Evolutionary conservation across 1,140 invertebrate species (phyloP).

Genomic region (Charaxes varanes): DNA sequence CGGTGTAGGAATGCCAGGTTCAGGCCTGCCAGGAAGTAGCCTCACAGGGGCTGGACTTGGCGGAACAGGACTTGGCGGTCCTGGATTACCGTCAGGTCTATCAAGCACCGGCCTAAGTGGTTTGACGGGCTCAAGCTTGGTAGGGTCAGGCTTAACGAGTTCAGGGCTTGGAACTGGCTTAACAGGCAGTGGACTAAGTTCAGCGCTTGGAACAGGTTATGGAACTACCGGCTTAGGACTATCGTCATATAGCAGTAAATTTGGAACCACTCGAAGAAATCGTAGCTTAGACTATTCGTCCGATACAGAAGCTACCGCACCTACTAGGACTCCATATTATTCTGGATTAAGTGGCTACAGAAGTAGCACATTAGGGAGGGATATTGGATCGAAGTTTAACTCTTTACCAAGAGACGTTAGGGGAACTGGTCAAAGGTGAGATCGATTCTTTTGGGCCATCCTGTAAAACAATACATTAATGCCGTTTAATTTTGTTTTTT

Average conservation of each 20-base stretch:
- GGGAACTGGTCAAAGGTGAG: constrained; percentile 68
- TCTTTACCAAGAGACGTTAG: constrained; percentile 85
- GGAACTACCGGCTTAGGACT: constrained; percentile 68
- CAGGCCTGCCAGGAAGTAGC: constrained; percentile 44
- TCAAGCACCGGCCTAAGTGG: constrained; percentile 55
- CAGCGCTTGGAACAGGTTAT: constrained; percentile 71
- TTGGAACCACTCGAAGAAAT: constrained; percentile 77
- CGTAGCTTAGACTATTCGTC: constrained; percentile 92
- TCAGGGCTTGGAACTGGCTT: constrained; percentile 52
- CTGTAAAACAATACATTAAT: constrained; percentile 3
- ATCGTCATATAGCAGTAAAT: constrained; percentile 57
- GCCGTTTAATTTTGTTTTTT: constrained; percentile 6
- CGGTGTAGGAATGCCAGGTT: constrained; percentile 56
- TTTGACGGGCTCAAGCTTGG: constrained; percentile 56
- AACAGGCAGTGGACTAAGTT: constrained; percentile 46
- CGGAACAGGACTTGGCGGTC: constrained; percentile 36
- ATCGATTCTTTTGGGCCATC: not conserved
- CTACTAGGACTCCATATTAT: constrained; percentile 84
- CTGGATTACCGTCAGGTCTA: constrained; percentile 51
- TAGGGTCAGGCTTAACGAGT: constrained; percentile 52
- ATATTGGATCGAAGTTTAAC: constrained; percentile 79
- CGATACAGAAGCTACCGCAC: constrained; percentile 93
- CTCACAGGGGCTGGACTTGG: constrained; percentile 41
- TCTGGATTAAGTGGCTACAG: constrained; percentile 70
- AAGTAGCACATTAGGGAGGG: constrained; percentile 71